Base-by-base conservation (phyloP, 2,113 vertebrate species). In the Poeciliopsis occidentalis region DNA sequence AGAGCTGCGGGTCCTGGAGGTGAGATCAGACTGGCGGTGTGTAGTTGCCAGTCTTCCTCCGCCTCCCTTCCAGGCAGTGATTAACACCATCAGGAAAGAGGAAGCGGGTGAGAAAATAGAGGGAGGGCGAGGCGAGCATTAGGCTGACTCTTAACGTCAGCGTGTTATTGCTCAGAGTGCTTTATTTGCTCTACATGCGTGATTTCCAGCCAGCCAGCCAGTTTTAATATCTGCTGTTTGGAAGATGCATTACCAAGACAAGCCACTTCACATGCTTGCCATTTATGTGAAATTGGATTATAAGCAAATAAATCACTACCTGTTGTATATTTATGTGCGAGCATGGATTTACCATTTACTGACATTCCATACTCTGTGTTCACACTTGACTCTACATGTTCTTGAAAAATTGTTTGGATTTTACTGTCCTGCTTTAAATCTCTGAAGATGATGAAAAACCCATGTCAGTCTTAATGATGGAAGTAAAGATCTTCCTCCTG, bases 51-150 rank as follows among this genome's bases (percentile, higher is more conserved):
- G 60, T 47, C 47, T 64, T 26, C 26, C 19, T 26, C 37, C 57
- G 27, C 76, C 63, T 19, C 73, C 34, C 30, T 37, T 27, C 27
- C 24, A 60, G 47, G 70, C 67, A 87, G 67, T 87, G 71, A 91
- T 92, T 89, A 89, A 89, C 85, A 89, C 78, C 67, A 85, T 66
- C 75, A 79, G 72, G 76, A 47, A 78, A 69, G 81, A 83, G 70
- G 76, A 69, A 60, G 76, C 27, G 64, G 67, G 77, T 88, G 83
- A 90, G 83, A 87, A 83, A 82, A 79, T 30, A 64, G 41, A 75
- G 24, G 64, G 64, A 71, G 31, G 31, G 60, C 26, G 65, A 80
- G 57, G 62, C 15, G 62, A 67, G 72, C 62, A 68, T 71, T 71
- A 66, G 37, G 54, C 24, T 51, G 41, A 63, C 32, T 74, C 27